A percentile compares a stretch with the other conserved stretches of the same genome.
Evolutionary conservation across 2,888 invertebrate genomes (phyloP).

Genomic region (Tetrapedia diversipes): DNA sequence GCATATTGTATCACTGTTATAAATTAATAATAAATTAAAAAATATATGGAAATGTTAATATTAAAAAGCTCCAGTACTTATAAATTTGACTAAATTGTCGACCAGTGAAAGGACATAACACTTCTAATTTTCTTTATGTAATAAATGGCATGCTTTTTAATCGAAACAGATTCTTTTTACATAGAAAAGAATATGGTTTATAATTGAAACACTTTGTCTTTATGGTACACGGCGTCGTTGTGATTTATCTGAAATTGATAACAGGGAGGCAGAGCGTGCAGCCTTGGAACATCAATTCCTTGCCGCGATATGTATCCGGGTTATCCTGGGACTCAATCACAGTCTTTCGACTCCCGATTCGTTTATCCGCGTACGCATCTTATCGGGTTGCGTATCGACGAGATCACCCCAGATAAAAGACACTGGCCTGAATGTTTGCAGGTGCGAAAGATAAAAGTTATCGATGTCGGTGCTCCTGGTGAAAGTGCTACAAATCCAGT

Average conservation of each 20-base stretch:
- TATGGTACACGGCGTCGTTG: not conserved
- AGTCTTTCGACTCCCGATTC: constrained; percentile 12
- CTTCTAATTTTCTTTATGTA: too few species aligned
- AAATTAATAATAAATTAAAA: too few species aligned
- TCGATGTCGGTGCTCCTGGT: constrained; percentile 12
- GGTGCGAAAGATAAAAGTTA: constrained; percentile 53
- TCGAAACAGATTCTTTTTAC: not conserved
- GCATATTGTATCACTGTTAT: too few species aligned
- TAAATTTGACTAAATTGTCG: too few species aligned
- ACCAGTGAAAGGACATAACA: too few species aligned
- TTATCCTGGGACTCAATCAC: constrained; percentile 17
- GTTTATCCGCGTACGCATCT: constrained; percentile 33
- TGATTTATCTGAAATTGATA: constrained; percentile 6
- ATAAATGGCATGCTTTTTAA: too few species aligned
- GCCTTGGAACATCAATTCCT: constrained; percentile 18
- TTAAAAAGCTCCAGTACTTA: too few species aligned
- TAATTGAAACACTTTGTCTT: not conserved
- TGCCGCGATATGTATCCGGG: not conserved
- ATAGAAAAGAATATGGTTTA: not conserved
- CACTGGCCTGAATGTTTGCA: constrained; percentile 50
- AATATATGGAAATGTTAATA: too few species aligned
- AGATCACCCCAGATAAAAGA: constrained; percentile 52
- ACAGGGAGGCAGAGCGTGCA: not conserved
- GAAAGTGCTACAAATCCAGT: constrained; percentile 39
- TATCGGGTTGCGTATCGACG: constrained; percentile 24